Evolutionary conservation across 2,888 invertebrate species (phyloP).

Genomic region (Autographa gamma): DNA sequence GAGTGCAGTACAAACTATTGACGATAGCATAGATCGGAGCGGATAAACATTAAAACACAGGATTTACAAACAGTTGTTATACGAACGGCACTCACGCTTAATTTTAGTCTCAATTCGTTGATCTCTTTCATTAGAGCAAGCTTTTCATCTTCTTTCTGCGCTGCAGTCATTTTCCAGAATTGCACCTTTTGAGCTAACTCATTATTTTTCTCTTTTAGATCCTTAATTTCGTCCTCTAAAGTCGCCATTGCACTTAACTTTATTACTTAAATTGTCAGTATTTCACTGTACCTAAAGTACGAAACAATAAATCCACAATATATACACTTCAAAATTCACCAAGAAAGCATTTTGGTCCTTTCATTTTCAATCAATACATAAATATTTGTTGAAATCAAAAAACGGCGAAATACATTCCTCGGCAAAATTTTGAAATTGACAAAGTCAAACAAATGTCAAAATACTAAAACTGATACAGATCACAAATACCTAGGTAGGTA

Average conservation of each 20-base stretch:
- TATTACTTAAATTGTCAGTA: constrained; percentile 11
- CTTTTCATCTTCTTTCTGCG: constrained; percentile 80
- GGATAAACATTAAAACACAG: background rate
- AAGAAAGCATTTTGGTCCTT: constrained; percentile 20
- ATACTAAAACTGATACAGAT: background rate
- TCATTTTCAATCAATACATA: constrained; percentile 24
- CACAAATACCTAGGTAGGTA: background rate
- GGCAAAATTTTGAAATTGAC: constrained; percentile 48
- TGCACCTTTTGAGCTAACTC: constrained; percentile 81
- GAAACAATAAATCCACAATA: constrained; percentile 7
- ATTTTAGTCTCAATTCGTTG: constrained; percentile 79
- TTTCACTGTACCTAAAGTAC: constrained; percentile 42
- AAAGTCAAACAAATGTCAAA: constrained; percentile 32
- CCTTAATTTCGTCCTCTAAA: constrained; percentile 76
- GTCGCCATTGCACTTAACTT: constrained; percentile 66
- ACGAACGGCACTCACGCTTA: constrained; percentile 76
- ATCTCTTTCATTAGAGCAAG: constrained; percentile 80
- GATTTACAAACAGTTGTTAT: background rate
- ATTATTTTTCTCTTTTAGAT: constrained; percentile 78
- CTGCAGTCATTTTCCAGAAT: constrained; percentile 80
- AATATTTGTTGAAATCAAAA: constrained; percentile 21
- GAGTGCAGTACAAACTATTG: background rate
- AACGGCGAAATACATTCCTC: constrained; percentile 41
- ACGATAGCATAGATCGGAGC: background rate
- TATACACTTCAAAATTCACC: constrained; percentile 15